phyloP scores from a whole-genome alignment of 2,797 vertebrate species.

The Tauraco hartlaubi region DNA sequence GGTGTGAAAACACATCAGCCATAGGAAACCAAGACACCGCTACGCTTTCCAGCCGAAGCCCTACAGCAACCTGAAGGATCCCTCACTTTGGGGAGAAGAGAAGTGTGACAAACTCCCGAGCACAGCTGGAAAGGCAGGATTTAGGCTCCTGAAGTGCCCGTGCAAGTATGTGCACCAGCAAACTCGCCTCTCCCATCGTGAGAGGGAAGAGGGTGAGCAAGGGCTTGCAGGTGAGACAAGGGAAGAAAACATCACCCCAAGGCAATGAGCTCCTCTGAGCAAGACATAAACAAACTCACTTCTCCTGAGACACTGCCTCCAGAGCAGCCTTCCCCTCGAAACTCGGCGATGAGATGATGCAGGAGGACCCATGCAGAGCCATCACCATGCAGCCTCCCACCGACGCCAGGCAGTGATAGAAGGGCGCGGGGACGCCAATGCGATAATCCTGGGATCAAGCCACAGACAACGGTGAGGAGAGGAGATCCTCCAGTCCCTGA shows the following conservation, averaged over 20 bases:
- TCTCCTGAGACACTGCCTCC: slow-evolving; percentile 86
- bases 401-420: slow-evolving; percentile 91
- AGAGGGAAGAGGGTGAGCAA: neutral
- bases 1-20: neutral
- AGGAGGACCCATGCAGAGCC: slow-evolving; percentile 81
- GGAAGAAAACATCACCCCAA: neutral
- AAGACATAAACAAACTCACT: slow-evolving; percentile 72
- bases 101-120: neutral
- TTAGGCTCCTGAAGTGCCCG: neutral
- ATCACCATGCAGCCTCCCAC: slow-evolving; percentile 85
- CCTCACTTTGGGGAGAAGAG: neutral
- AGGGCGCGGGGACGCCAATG: slow-evolving; percentile 78
- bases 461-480: slow-evolving; percentile 33
- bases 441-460: slow-evolving; percentile 70
- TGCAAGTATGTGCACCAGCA: neutral
- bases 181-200: fast-evolving
- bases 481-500: fast-evolving
- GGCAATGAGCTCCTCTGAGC: neutral
- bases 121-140: neutral
- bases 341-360: slow-evolving; percentile 82
- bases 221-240: neutral
- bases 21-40: neutral
- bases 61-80: neutral
- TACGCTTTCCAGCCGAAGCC: neutral
- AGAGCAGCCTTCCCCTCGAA: slow-evolving; percentile 83